Evolutionary conservation across 2,888 invertebrate species (phyloP).

Genomic region (Pherbina coryleti): DNA sequence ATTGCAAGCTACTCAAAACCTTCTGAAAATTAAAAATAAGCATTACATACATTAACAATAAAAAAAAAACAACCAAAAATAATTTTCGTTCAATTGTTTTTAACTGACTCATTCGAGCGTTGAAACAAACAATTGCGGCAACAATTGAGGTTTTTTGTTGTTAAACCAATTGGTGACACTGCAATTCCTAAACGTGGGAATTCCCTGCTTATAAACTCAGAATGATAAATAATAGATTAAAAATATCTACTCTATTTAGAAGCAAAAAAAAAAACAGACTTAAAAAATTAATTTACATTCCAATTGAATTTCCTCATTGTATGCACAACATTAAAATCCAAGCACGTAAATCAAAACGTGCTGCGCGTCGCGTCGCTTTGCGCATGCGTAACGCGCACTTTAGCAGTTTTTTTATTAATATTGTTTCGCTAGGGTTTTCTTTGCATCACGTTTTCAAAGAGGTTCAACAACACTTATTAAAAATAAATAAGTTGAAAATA

Average conservation of each 20-base stretch:
- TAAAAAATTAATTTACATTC: no score
- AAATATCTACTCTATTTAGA: no score
- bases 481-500: neutral
- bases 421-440: conserved; percentile 11
- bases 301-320: conserved; percentile 1
- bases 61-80: neutral
- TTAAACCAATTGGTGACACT: no score
- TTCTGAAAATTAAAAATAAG: no score
- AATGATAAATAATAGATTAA: no score
- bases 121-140: no score
- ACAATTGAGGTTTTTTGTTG: neutral
- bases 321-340: neutral
- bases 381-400: conserved; percentile 12
- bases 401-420: neutral
- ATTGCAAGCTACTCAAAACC: no score
- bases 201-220: neutral
- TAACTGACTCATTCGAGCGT: no score
- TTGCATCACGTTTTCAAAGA: conserved; percentile 5
- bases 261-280: neutral
- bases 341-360: neutral
- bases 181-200: conserved; percentile 44
- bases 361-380: neutral
- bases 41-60: no score
- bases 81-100: no score
- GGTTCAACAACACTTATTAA: conserved; percentile 21